A percentile compares a stretch with the other conserved stretches of the same genome.
Evolutionary conservation across 30 jellyfish, hydroid and myxozoan species (phyloP).

Genomic region (Chironex yamaguchii): DNA sequence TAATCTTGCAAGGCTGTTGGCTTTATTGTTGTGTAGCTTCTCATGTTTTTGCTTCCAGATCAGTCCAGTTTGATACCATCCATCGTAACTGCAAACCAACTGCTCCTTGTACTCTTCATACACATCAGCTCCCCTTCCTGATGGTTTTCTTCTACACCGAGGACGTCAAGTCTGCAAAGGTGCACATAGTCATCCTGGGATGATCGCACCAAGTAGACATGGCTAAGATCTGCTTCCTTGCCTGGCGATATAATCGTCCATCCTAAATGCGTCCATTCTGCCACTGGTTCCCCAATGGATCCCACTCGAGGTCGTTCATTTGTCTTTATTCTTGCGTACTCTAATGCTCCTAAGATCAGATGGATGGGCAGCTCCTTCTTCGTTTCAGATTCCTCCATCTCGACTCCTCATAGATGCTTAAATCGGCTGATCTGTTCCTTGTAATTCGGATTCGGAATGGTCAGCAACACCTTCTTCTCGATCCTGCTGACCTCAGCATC

Average conservation of each 20-base stretch:
- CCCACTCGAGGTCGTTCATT: not conserved
- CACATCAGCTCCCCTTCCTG: not conserved
- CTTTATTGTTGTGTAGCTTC: not conserved
- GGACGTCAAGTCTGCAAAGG: slow-evolving; percentile 81
- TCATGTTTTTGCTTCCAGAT: not conserved
- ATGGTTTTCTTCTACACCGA: slow-evolving; percentile 37
- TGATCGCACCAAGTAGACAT: slow-evolving; percentile 46
- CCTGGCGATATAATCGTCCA: slow-evolving; percentile 69
- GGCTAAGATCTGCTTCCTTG: slow-evolving; percentile 38
- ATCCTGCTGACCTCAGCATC: not conserved
- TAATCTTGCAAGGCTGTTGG: not conserved
- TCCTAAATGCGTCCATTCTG: slow-evolving; percentile 31
- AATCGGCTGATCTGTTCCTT: not conserved
- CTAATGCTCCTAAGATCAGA: not conserved
- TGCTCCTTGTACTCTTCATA: slow-evolving; percentile 5
- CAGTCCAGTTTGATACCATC: not conserved
- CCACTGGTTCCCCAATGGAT: not conserved
- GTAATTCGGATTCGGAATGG: not conserved
- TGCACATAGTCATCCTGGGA: slow-evolving; percentile 56
- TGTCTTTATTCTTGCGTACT: not conserved
- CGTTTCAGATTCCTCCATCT: not conserved
- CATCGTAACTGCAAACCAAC: slow-evolving; percentile 1
- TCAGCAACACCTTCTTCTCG: not conserved
- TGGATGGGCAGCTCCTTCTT: not conserved
- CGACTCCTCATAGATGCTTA: not conserved